Base-by-base conservation (phyloP, 2,797 vertebrate genomes). In the Acanthis flammea region DNA sequence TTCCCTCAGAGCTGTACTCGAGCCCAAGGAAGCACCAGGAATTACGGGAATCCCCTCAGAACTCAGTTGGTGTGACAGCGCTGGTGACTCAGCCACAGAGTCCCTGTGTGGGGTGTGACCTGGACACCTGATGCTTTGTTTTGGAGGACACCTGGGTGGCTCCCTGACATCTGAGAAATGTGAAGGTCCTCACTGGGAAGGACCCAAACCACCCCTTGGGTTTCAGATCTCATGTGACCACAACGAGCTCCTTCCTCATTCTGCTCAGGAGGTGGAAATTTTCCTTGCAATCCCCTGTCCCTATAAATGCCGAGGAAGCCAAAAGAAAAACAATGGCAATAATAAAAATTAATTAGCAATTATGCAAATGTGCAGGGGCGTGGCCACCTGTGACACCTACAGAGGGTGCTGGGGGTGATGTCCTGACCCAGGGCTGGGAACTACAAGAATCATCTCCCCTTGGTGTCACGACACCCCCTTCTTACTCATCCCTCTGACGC, bases 61-160 rank as follows among this genome's bases (percentile, higher is more conserved):
- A 33, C 27, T 42, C 33, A 5, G 16, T 1, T 7, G 14, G 6
- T 9, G 28, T n/a, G 60, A 5, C 44, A 6, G 21, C 5, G 19
- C 7, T 17, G 6, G 9, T 21, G 48, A 35, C 27, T 23, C 25
- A 9, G 33, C 19, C 50, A 45, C 16, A 23, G 45, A 45, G n/a
- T 18, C n/a, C 47, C 23, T 13, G 23, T 19, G 44, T 45, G 47
- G 30, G 24, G 28, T 19, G 63, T 19, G 60, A 53, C 55, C 23
- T 30, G 70, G n/a, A 24, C 42, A 67, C 58, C 30, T 30, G 5
- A 31, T 1, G 2, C 4, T 0, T 12, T 1, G 0, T 21, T 89
- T 41, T 24, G 25, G 35, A 41, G 47, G 28, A 67, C 14, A 8
- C 51, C 71, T 68, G 30, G 4, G 19, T 37, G 70, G 2, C 5